Base-by-base conservation (phyloP, 2,113 vertebrate genomes). In the Pitta sordida region DNA sequence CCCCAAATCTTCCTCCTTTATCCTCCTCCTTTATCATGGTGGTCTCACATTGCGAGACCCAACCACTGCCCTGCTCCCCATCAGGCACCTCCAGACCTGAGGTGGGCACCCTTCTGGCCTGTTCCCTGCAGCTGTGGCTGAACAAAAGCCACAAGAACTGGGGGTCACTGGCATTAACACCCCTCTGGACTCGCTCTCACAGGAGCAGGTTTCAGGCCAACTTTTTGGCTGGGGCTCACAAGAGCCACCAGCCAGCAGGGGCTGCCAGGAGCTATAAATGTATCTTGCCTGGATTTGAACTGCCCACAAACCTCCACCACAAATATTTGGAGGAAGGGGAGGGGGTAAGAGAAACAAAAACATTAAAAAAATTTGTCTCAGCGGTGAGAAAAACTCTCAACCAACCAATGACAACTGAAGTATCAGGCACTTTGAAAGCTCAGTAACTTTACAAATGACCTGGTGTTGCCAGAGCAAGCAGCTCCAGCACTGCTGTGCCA, bases 21-120 rank as follows among this genome's bases (percentile, higher is more conserved):
- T 16, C 0, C n/a, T 76, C 43, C 65, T 36, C 0, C 0, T 65
- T 59, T 13, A 29, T 16, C 0, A n/a, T n/a, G n/a, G n/a, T n/a
- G n/a, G n/a, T n/a, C n/a, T n/a, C n/a, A n/a, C 39, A 41, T 14
- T 41, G 39, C 39, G 14, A 41, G 39, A 41, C 39, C 39, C 39
- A 41, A 0, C 26, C 5, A 0, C 21, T 17, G 7, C 24, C 32
- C 41, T 62, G 7, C 55, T 67, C 68, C 69, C 41, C 15, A 3
- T 7, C 15, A 0, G 55, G 34, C 69, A 69, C 60, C 27, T 67
- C 51, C 60, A 65, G 64, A 34, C 43, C 30, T 18, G 14, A 70
- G 23, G 18, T 5, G 8, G 9, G 27, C n/a, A n/a, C n/a, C n/a
- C n/a, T n/a, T n/a, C n/a, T n/a, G n/a, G 34, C 23, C 37, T 58